Conservation (phyloP, 2,797 vertebrate species). For the Brachyrhaphis roseni region DNA sequence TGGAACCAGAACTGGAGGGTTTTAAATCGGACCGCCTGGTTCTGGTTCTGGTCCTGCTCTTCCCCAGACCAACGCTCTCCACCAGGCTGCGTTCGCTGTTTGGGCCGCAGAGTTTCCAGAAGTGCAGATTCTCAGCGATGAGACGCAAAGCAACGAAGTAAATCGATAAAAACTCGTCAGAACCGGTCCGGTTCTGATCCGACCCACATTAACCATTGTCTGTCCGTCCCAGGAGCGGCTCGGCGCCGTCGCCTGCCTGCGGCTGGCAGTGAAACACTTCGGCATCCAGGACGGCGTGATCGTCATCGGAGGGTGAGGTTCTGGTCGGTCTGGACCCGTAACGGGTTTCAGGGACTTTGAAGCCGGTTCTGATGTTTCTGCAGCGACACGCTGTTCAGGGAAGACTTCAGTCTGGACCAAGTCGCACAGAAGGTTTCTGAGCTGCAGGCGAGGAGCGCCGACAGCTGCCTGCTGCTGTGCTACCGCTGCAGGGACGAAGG, state of each 20-base stretch:
- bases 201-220: neutral
- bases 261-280: conserved; percentile 79
- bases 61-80: conserved; percentile 81
- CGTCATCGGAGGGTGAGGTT: conserved; percentile 82
- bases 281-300: conserved; percentile 77
- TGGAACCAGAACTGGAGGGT: neutral
- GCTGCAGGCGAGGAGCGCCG: conserved; percentile 57
- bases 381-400: conserved; percentile 87
- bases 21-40: neutral
- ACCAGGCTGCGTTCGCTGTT: conserved; percentile 75
- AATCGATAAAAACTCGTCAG: neutral
- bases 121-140: conserved; percentile 80
- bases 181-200: neutral
- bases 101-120: conserved; percentile 78
- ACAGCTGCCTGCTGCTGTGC: conserved; percentile 78
- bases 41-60: neutral
- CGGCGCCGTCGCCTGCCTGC: conserved; percentile 83
- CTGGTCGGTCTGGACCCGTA: neutral
- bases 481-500: conserved; percentile 84
- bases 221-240: conserved; percentile 75
- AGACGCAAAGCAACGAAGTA: conserved; percentile 82
- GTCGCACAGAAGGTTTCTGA: conserved; percentile 68
- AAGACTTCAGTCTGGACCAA: conserved; percentile 82
- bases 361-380: conserved; percentile 4
- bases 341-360: neutral